Evolutionary conservation across 2,113 vertebrate genomes (phyloP), one percentile per base, ranked within the genome.

Genomic region (Nicator chloris): DNA sequence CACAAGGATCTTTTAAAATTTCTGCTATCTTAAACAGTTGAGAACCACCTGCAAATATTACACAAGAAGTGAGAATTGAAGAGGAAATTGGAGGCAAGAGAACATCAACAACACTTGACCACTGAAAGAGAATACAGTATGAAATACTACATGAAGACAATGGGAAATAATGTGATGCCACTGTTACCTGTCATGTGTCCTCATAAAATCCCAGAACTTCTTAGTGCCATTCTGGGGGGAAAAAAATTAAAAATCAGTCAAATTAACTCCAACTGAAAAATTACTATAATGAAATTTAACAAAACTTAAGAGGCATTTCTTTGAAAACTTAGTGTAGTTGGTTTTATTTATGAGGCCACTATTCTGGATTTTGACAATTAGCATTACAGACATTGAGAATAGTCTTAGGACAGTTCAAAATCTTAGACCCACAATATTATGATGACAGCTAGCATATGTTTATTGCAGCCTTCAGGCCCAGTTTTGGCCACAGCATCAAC

Each of bases 181-280:
- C 64, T 4, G 2, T 98, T 98, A 99, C 98, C 99, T 99, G 98
- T 99, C 99, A 95, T 99, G 98, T 27, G 98, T 98, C 96, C 97
- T 97, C 99, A 99, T 98, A 96, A 98, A 99, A 97, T 99, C 99
- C 99, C 98, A 99, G 82, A 95, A 97, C 97, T 99, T 99, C 98
- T 98, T 98, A 68, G 97, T 97, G 83, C 98, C 99, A 95, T 99
- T 99, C 98, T 99, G 96, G n/a, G 49, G 54, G 15, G 1, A 0
- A 2, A 10, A 69, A 86, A 80, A 21, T 1, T 27, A 23, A 60
- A 79, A 65, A 84, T 92, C 57, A 93, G 37, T 85, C 64, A 61
- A 85, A 79, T 86, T 23, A 88, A 64, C 53, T 81, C 22, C 21
- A 80, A 83, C 9, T 78, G 18, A 76, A 91, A 93, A 70, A 13